phyloP scores from a whole-genome alignment of 1,140 invertebrate species.

The Pomacea maculata region DNA sequence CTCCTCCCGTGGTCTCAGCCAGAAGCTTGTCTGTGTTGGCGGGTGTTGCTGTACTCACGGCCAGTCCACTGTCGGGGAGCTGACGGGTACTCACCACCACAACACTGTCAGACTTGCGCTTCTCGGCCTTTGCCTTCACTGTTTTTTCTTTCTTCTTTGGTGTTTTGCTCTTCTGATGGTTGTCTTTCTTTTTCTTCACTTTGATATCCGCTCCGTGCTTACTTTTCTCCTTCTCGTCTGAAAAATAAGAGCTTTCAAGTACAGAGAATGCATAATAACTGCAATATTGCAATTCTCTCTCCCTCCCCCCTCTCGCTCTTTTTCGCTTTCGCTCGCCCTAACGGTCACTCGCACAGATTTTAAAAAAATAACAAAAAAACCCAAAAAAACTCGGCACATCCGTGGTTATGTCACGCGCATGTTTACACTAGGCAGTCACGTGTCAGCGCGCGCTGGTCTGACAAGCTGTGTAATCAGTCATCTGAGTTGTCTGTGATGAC shows the following conservation, averaged over 20 bases:
- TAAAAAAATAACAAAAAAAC: neutral
- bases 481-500: no score
- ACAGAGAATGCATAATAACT: no score
- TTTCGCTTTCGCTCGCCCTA: neutral
- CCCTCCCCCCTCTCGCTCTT: no score
- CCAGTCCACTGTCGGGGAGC: no score
- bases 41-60: neutral
- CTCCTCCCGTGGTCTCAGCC: neutral
- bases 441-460: no score
- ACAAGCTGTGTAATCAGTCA: no score
- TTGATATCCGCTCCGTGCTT: neutral
- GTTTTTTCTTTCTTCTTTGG: neutral
- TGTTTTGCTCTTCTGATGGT: neutral
- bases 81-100: neutral
- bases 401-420: neutral
- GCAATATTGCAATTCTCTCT: neutral
- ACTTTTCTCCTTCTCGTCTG: neutral
- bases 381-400: neutral
- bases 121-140: neutral
- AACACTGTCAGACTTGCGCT: neutral
- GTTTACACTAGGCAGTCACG: no score
- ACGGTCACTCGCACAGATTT: no score
- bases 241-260: no score
- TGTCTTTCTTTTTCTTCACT: neutral
- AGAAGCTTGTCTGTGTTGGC: neutral